A percentile compares a stretch with the other conserved stretches of the same genome.
Evolutionary conservation across 2,113 vertebrate species (phyloP).

Genomic region (Scophthalmus maximus): DNA sequence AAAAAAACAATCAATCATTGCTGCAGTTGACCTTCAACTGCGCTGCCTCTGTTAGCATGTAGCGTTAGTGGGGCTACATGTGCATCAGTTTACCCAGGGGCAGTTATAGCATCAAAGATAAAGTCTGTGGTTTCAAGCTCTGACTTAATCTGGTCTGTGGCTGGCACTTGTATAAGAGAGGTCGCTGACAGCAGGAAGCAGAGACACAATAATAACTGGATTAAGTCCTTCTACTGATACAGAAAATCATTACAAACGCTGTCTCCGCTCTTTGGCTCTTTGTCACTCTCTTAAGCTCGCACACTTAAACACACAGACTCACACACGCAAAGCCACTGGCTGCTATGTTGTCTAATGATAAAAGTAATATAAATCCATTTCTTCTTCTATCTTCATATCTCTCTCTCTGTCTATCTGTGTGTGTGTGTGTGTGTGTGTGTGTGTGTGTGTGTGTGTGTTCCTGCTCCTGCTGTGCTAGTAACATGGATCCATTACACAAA

Average conservation of each 20-base stretch:
- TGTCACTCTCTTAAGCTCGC: slow-evolving; percentile 30
- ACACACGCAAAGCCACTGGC: slow-evolving; percentile 7
- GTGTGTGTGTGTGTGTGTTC: background rate
- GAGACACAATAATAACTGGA: slow-evolving; percentile 57
- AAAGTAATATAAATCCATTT: slow-evolving; percentile 10
- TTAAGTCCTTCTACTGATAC: slow-evolving; percentile 41
- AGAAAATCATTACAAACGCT: slow-evolving; percentile 49
- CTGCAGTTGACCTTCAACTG: too few species aligned
- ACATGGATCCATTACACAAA: slow-evolving; percentile 62
- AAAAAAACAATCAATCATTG: background rate
- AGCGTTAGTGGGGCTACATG: background rate
- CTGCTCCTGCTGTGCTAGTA: slow-evolving; percentile 17
- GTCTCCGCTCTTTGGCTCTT: slow-evolving; percentile 19
- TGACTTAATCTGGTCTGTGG: background rate
- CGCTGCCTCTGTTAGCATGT: too few species aligned
- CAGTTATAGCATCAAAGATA: slow-evolving; percentile 8
- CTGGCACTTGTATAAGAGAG: slow-evolving; percentile 23
- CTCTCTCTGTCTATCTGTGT: background rate
- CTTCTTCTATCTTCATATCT: slow-evolving; percentile 3
- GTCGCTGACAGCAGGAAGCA: slow-evolving; percentile 31
- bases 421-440: background rate
- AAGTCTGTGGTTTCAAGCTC: slow-evolving; percentile 22
- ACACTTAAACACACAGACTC: slow-evolving; percentile 11
- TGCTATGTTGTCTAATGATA: slow-evolving; percentile 3
- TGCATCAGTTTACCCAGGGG: background rate